These are phyloP conservation scores for Trisateles emortualis DNA, from an alignment of 2,888 invertebrate species.

Conservation along the genomic window DNA sequence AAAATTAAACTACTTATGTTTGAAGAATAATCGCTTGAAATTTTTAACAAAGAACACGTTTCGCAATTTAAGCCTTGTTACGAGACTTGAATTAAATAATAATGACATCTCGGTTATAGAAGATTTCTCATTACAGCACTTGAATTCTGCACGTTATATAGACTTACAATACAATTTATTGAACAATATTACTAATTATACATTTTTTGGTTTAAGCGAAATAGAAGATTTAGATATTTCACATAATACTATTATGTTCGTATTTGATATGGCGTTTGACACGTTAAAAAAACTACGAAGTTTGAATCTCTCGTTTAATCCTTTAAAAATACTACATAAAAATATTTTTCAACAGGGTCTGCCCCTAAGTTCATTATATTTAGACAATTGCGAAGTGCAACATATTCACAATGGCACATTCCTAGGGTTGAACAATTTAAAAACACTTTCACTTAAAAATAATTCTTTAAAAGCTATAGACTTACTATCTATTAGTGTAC, in stretches of 20 bases:
- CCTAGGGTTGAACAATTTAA: constrained; percentile 91
- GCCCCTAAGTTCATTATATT: constrained; percentile 90
- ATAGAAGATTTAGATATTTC: constrained; percentile 93
- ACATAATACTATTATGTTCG: constrained; percentile 89
- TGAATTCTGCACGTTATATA: constrained; percentile 91
- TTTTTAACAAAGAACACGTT: constrained; percentile 91
- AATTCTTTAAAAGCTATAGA: constrained; percentile 91
- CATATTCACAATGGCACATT: constrained; percentile 92
- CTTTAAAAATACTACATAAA: constrained; percentile 90
- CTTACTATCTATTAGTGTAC: constrained; percentile 90
- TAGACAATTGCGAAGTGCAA: constrained; percentile 92
- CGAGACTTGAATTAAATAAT: constrained; percentile 91
- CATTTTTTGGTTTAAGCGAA: constrained; percentile 91
- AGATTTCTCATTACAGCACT: constrained; percentile 92
- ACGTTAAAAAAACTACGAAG: constrained; percentile 92
- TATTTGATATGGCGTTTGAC: constrained; percentile 92
- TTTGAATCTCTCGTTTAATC: constrained; percentile 93
- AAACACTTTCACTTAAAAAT: constrained; percentile 91
- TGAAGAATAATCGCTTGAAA: constrained; percentile 92
- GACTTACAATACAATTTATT: constrained; percentile 92
- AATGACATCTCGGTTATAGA: constrained; percentile 94
- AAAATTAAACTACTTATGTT: constrained; percentile 93
- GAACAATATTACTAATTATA: constrained; percentile 89
- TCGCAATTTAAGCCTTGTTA: constrained; percentile 90
- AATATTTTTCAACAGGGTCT: constrained; percentile 92